phyloP scores from a whole-genome alignment of 2,888 invertebrate species.

The Nycteola revayana region DNA sequence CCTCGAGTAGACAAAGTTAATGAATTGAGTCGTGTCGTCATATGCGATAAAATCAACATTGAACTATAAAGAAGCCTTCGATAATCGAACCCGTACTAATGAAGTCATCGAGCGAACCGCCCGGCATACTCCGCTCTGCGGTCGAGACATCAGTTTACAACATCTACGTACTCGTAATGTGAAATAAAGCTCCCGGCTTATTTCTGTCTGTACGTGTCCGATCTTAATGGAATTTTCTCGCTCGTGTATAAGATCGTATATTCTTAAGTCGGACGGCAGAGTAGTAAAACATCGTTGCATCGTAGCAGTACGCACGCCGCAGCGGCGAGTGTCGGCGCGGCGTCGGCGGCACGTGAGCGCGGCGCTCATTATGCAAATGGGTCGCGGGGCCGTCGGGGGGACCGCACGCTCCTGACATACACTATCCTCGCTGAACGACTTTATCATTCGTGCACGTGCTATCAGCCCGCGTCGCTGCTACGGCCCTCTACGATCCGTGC shows the following conservation, averaged over 20 bases:
- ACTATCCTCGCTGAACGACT: conserved; percentile 15
- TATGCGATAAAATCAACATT: conserved; percentile 4
- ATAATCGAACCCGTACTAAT: no score
- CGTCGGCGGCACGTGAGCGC: conserved; percentile 25
- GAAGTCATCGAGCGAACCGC: no score
- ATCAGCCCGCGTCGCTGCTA: no score
- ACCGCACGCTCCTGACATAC: conserved; percentile 10
- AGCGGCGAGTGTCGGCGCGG: conserved; percentile 23
- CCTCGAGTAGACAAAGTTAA: conserved; percentile 33
- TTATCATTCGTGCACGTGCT: conserved; percentile 12
- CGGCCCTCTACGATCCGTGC: no score
- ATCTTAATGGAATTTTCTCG: conserved; percentile 10
- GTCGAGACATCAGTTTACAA: background rate
- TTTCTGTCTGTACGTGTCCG: conserved; percentile 1
- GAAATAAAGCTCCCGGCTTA: conserved; percentile 5
- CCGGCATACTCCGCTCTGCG: background rate
- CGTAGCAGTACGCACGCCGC: conserved; percentile 1
- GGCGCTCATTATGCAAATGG: conserved; percentile 66
- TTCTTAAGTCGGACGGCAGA: conserved; percentile 6
- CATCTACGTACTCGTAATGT: conserved; percentile 2
- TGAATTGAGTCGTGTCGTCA: conserved; percentile 36
- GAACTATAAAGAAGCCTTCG: background rate
- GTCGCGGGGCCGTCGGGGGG: conserved; percentile 37
- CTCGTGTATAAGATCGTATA: conserved; percentile 7
- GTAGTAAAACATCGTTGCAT: conserved; percentile 1